These are phyloP conservation scores for Platichthys stellatus DNA, from an alignment of 2,113 vertebrate genomes.

Conservation along the genomic window DNA sequence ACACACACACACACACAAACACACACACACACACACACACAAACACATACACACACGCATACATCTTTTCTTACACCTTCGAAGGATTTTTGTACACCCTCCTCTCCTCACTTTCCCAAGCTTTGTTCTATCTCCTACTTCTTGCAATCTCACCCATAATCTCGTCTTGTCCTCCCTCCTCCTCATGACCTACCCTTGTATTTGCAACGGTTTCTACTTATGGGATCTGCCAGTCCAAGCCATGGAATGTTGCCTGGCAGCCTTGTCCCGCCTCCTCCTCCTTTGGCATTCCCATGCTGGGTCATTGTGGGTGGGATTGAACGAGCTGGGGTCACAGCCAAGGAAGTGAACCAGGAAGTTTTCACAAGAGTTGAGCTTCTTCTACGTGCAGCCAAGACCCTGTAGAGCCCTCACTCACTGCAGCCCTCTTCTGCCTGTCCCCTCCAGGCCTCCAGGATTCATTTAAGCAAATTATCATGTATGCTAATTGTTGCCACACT, in stretches of 20 bases:
- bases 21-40: background rate
- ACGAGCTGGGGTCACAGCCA: slow-evolving; percentile 70
- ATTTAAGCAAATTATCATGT: slow-evolving; percentile 41
- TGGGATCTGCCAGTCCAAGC: slow-evolving; percentile 56
- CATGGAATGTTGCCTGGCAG: slow-evolving; percentile 74
- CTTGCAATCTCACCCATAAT: slow-evolving; percentile 25
- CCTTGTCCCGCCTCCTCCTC: slow-evolving; percentile 56
- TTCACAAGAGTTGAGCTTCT: slow-evolving; percentile 72
- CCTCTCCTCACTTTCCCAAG: background rate
- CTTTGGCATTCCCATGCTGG: slow-evolving; percentile 71
- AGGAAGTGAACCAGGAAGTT: slow-evolving; percentile 84
- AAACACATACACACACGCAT: too few species aligned
- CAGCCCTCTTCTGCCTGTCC: slow-evolving; percentile 17
- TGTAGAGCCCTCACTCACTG: slow-evolving; percentile 29
- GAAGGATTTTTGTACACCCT: slow-evolving; percentile 33
- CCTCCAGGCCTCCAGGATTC: slow-evolving; percentile 2
- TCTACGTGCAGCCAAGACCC: slow-evolving; percentile 9
- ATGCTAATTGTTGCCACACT: background rate
- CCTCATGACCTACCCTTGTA: slow-evolving; percentile 42
- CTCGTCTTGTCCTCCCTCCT: slow-evolving; percentile 25
- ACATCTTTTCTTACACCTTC: background rate
- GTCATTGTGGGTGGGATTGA: slow-evolving; percentile 80
- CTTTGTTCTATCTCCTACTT: slow-evolving; percentile 8
- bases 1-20: background rate
- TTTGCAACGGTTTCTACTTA: slow-evolving; percentile 64